phyloP scores from a whole-genome alignment of 2,888 invertebrate species.

The Coenonympha arcania region DNA sequence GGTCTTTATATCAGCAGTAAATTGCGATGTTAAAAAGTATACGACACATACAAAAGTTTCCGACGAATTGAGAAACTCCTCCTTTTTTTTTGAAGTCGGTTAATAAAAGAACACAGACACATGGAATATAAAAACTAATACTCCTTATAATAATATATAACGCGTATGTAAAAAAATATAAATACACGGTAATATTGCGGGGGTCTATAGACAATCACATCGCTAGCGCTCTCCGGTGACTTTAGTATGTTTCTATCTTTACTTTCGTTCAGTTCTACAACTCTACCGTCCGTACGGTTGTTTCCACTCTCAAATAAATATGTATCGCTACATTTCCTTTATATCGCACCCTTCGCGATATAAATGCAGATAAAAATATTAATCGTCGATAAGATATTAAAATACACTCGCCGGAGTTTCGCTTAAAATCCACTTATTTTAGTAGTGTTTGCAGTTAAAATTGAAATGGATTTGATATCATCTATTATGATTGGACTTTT shows the following conservation, averaged over 20 bases:
- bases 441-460: constrained; percentile 12
- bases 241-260: constrained; percentile 1
- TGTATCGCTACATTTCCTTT: constrained; percentile 2
- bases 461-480: constrained; percentile 46
- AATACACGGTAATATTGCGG: not conserved
- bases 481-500: constrained; percentile 38
- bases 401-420: not conserved
- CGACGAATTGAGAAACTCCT: too few relatives aligned
- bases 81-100: too few relatives aligned
- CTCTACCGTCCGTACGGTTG: not conserved
- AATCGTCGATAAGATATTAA: constrained; percentile 9
- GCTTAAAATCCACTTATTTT: too few relatives aligned
- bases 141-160: too few relatives aligned
- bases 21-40: too few relatives aligned
- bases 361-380: constrained; percentile 2
- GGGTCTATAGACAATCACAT: not conserved
- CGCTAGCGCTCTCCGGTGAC: not conserved
- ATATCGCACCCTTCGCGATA: constrained; percentile 1
- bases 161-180: not conserved
- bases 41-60: too few relatives aligned
- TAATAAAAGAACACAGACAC: too few relatives aligned
- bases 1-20: too few relatives aligned
- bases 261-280: constrained; percentile 6
- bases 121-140: too few relatives aligned
- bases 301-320: constrained; percentile 3